Evolutionary conservation across 2,888 invertebrate genomes (phyloP).

Genomic region (Yponomeuta plumbellus): DNA sequence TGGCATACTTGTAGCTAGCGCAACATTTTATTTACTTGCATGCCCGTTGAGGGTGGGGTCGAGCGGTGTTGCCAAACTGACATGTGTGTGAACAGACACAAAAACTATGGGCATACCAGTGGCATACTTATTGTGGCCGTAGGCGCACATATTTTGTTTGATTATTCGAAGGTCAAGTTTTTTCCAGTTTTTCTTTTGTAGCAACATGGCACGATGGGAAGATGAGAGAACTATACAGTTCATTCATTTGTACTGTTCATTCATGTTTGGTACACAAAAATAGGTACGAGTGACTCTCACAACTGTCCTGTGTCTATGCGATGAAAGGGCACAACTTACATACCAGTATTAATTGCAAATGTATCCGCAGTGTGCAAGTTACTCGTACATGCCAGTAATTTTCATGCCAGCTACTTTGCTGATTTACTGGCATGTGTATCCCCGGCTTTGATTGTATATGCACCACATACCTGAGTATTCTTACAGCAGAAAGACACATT

Average conservation of each 20-base stretch:
- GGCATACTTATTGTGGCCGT: conserved; percentile 3
- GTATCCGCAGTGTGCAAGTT: no score
- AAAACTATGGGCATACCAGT: no score
- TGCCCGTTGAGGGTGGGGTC: conserved; percentile 22
- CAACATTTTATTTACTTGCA: conserved; percentile 24
- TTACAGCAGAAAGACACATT: conserved; percentile 76
- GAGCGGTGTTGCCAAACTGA: conserved; percentile 17
- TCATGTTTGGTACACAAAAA: no score
- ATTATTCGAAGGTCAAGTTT: conserved; percentile 20
- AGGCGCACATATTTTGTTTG: conserved; percentile 20
- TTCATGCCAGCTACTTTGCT: no score
- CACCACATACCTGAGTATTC: conserved; percentile 79
- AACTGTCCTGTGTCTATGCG: no score
- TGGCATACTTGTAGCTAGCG: conserved; percentile 25
- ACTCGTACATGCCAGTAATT: no score
- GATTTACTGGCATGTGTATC: no score
- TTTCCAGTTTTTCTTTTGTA: conserved; percentile 18
- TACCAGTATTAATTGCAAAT: no score
- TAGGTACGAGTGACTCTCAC: no score
- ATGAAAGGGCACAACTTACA: conserved; percentile 22
- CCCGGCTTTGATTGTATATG: neutral
- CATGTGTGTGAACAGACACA: no score
- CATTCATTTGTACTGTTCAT: conserved; percentile 24
- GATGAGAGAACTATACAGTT: conserved; percentile 24
- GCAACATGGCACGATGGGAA: conserved; percentile 22